Base-by-base conservation (phyloP, 2,888 invertebrate genomes). In the Glaucopsyche alexis region DNA sequence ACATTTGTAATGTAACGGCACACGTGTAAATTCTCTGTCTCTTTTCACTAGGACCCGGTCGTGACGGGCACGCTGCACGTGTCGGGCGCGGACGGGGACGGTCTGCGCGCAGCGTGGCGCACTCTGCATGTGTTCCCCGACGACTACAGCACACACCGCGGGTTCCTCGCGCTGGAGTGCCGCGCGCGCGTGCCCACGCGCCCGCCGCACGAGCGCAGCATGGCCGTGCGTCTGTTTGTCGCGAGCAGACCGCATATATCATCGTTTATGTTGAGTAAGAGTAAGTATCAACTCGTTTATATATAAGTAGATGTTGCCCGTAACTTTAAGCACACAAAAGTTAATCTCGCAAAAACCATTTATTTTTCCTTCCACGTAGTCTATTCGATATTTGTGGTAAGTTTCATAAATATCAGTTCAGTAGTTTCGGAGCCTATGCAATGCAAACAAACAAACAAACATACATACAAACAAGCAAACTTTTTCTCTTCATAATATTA, bases 261-360 rank as follows among this genome's bases (percentile, higher is more conserved):
- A 0, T 88, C 90, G 0, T 91, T 89, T 80, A 91, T 91, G 91
- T 90, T 92, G 84, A 92, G 92, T 85, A 92, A 91, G 84, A 92
- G 92, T 92, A 80, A 90, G 92, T 91, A 77, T 76, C 13, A 47
- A 2, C 4, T 29, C 4, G 4, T 29, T 29, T 29, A 29, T 3
- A 29, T 29, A 29, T 29, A 11, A 49, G 4, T 49, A 2, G 49
- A 49, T 5, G 14, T 14, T 49, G 29, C 29, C 29, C 29, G 29
- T 4, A 4, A 29, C 29, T 3, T 29, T 4, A 0, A 3, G 29
- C 29, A 3, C 29, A 3, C 29, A 2, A 29, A 29, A 29, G 29
- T 29, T 29, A 3, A 29, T 29, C 29, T 29, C 29, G 29, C 29
- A 29, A 4, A 4, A 29, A 29, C 29, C 29, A 4, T 29, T 3